Conservation (phyloP, 2,888 invertebrate genomes). For the Drosophila mercatorum region DNA sequence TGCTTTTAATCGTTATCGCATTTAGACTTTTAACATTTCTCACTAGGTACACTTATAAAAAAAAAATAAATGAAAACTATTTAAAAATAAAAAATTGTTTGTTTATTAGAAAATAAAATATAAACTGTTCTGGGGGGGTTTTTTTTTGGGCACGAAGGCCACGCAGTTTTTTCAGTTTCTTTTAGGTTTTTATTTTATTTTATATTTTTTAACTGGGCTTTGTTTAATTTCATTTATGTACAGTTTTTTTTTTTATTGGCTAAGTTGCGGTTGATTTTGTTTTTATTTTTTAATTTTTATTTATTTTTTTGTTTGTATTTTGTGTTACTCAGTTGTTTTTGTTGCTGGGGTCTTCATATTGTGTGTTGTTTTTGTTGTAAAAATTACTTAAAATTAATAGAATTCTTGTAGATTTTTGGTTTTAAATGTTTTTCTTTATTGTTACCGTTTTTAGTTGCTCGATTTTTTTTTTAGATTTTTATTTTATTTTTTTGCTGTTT, state of each 20-base stretch:
- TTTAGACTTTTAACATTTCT: constrained; percentile 83
- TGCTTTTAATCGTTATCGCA: constrained; percentile 75
- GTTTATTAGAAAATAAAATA: constrained; percentile 47
- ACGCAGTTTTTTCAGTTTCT: constrained; percentile 52
- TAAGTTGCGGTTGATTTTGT: constrained; percentile 55
- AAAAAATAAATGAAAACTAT: constrained; percentile 69
- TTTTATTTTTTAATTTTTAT: constrained; percentile 12
- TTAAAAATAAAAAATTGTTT: constrained; percentile 69
- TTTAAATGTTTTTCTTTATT: constrained; percentile 80
- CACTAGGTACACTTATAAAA: constrained; percentile 83
- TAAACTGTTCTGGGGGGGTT: constrained; percentile 53
- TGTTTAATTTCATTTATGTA: constrained; percentile 57
- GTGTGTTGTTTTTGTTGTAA: constrained; percentile 63
- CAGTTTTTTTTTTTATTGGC: constrained; percentile 64
- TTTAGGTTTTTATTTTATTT: constrained; percentile 25
- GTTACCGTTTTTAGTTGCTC: constrained; percentile 76
- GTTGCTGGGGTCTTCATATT: constrained; percentile 61
- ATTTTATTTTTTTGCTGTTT: constrained; percentile 50
- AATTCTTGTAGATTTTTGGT: constrained; percentile 79
- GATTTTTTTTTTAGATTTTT: constrained; percentile 46
- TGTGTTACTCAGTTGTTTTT: constrained; percentile 61
- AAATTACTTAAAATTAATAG: constrained; percentile 80
- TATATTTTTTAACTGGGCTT: constrained; percentile 32
- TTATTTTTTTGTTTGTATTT: constrained; percentile 48
- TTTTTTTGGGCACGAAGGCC: constrained; percentile 68